Conservation (phyloP, 2,113 vertebrate species). For the Sisor rabdophorus region DNA sequence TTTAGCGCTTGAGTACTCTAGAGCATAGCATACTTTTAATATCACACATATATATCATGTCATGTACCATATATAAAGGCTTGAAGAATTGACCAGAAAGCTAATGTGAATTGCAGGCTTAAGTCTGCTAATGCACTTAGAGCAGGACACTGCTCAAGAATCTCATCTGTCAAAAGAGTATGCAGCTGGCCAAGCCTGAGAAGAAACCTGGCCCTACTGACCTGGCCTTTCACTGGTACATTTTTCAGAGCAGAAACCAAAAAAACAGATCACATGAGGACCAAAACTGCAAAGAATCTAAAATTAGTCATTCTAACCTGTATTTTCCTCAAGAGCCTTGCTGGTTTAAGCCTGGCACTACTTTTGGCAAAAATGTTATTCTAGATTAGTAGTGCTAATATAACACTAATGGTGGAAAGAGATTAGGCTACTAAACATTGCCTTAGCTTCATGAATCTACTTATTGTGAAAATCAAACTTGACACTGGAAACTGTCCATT, state of each 20-base stretch:
- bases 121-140: conserved; percentile 62
- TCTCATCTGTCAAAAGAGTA: conserved; percentile 61
- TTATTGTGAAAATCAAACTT: not conserved
- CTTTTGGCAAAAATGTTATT: not conserved
- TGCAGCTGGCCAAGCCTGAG: conserved; percentile 44
- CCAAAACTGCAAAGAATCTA: conserved; percentile 14
- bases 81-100: conserved; percentile 52
- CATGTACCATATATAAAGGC: too few species aligned
- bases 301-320: conserved; percentile 30
- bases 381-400: conserved; percentile 2
- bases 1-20: not conserved
- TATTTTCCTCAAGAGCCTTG: conserved; percentile 12
- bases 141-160: conserved; percentile 52
- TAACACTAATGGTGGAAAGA: not conserved
- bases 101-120: conserved; percentile 57
- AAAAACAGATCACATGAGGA: conserved; percentile 42
- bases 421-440: too few species aligned
- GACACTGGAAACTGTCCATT: conserved; percentile 45
- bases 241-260: conserved; percentile 40
- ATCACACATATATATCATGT: conserved; percentile 23
- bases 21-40: conserved; percentile 24
- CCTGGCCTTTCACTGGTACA: conserved; percentile 40
- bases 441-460: not conserved
- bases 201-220: conserved; percentile 42
- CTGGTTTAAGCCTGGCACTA: conserved; percentile 3